Evolutionary conservation across 2,797 vertebrate genomes (phyloP).

Genomic region (Anabacerthia variegaticeps): DNA sequence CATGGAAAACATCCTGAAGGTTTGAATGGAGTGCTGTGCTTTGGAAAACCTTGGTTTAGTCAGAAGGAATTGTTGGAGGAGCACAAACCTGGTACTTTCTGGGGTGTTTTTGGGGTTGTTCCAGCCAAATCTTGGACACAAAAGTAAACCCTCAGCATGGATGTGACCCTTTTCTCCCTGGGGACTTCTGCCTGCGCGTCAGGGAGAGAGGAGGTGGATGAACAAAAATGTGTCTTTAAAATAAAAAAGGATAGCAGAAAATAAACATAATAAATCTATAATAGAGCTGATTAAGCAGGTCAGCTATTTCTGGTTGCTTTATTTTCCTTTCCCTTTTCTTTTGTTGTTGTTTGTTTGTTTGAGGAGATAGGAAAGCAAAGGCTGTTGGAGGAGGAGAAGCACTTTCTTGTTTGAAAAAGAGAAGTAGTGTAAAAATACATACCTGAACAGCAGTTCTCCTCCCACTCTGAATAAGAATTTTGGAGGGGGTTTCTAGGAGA

Average conservation of each 20-base stretch:
- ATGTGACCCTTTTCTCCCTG: neutral
- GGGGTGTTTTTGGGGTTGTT: neutral
- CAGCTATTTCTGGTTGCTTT: neutral
- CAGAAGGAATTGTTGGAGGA: neutral
- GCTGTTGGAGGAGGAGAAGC: neutral
- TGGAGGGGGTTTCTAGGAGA: neutral
- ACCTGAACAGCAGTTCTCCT: neutral
- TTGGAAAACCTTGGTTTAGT: neutral
- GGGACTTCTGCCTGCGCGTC: neutral
- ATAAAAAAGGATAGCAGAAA: neutral
- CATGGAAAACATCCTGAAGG: neutral
- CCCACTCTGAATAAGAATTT: neutral
- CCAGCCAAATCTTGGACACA: neutral
- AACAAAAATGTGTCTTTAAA: neutral
- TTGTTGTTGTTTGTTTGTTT: neutral
- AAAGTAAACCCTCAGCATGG: neutral
- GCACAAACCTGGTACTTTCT: neutral
- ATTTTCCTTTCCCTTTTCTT: neutral
- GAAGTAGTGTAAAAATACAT: neutral
- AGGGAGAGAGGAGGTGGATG: neutral
- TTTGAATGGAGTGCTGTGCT: neutral
- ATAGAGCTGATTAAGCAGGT: neutral
- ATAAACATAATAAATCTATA: neutral
- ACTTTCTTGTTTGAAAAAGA: neutral
- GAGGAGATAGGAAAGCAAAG: neutral